phyloP scores from a whole-genome alignment of 1,140 invertebrate species.

The Hyles euphorbiae region DNA sequence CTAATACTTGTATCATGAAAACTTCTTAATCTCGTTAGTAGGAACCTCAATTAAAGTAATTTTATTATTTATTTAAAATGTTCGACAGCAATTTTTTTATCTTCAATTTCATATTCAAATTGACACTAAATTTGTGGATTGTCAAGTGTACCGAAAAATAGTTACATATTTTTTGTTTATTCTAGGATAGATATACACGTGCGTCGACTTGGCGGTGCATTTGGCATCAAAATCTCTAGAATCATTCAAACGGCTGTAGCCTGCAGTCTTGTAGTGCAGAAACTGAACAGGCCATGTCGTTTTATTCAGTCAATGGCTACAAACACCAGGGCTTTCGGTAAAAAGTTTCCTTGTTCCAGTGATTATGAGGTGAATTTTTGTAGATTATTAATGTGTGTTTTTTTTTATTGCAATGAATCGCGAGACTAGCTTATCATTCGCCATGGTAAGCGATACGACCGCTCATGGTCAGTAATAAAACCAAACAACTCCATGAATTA shows the following conservation, averaged over 20 bases:
- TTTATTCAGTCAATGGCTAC: slow-evolving; percentile 76
- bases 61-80: no score
- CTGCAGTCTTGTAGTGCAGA: slow-evolving; percentile 26
- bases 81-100: no score
- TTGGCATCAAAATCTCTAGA: slow-evolving; percentile 45
- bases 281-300: slow-evolving; percentile 42
- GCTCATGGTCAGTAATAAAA: no score
- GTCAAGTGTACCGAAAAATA: no score
- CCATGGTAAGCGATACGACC: neutral
- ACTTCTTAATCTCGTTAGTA: no score
- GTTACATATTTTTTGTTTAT: neutral
- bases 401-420: neutral
- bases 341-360: slow-evolving; percentile 74
- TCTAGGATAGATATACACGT: slow-evolving; percentile 76
- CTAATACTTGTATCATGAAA: no score
- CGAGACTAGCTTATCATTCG: neutral
- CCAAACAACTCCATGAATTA: neutral
- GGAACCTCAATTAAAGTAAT: no score
- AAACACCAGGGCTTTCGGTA: slow-evolving; percentile 80
- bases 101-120: no score
- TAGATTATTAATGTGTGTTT: neutral
- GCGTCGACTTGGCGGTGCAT: slow-evolving; percentile 43
- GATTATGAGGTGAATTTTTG: slow-evolving; percentile 78
- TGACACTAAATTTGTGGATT: no score
- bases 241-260: slow-evolving; percentile 32